Evolutionary conservation across 2,797 vertebrate genomes (phyloP).

Genomic region (Setipinna tenuifilis): DNA sequence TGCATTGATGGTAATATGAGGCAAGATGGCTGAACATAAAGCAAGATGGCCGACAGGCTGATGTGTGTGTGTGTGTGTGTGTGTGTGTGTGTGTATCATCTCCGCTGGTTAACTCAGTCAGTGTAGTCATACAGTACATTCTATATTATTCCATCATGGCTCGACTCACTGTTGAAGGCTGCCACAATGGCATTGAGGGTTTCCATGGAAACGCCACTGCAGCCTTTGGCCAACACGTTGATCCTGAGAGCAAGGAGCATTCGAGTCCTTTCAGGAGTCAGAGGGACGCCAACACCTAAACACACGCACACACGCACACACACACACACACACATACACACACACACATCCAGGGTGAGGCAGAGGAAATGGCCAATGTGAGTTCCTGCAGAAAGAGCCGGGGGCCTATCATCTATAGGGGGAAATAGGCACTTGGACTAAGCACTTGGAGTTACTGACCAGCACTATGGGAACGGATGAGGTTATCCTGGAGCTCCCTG

Average conservation of each 20-base stretch:
- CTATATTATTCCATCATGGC: neutral
- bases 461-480: slow-evolving; percentile 94
- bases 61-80: too few relatives aligned
- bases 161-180: slow-evolving; percentile 88
- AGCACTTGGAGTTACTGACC: slow-evolving; percentile 73
- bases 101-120: too few relatives aligned
- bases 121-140: too few relatives aligned
- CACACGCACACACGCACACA: neutral
- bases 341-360: too few relatives aligned
- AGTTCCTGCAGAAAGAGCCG: too few relatives aligned
- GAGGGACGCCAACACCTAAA: slow-evolving; percentile 91
- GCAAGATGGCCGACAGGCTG: too few relatives aligned
- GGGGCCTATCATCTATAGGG: neutral
- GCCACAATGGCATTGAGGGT: slow-evolving; percentile 89
- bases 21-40: too few relatives aligned
- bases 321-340: neutral
- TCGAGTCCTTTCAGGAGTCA: slow-evolving; percentile 93
- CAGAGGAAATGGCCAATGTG: too few relatives aligned
- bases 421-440: too few relatives aligned
- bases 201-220: slow-evolving; percentile 94
- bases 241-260: slow-evolving; percentile 96
- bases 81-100: too few relatives aligned
- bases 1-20: neutral
- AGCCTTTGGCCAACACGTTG: slow-evolving; percentile 95
- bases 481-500: slow-evolving; percentile 95